These are phyloP conservation scores for Cynopterus sphinx DNA, from an alignment of 2,797 vertebrate species.

Conservation along the genomic window DNA sequence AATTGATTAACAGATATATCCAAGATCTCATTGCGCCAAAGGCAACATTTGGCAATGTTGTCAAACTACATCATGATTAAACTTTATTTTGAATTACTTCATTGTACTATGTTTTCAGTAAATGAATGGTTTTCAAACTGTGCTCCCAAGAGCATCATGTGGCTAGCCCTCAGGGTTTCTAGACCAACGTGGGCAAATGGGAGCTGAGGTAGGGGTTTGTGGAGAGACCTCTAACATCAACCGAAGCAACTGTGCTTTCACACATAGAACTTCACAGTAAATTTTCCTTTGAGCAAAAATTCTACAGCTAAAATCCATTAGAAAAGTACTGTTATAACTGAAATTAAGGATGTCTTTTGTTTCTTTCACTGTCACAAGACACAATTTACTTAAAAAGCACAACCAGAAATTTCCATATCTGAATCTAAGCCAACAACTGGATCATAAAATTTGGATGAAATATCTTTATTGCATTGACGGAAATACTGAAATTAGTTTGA, in stretches of 20 bases:
- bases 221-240: neutral
- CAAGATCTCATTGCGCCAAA: conserved; percentile 15
- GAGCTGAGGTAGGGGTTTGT: neutral
- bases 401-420: conserved; percentile 35
- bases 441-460: conserved; percentile 25
- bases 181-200: neutral
- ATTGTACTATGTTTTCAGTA: conserved; percentile 52
- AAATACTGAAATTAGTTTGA: conserved; percentile 42
- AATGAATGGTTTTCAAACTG: conserved; percentile 42
- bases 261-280: neutral
- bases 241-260: neutral
- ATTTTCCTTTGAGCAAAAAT: neutral
- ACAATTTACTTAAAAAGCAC: conserved; percentile 27
- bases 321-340: neutral
- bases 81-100: conserved; percentile 44
- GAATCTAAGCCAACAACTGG: neutral
- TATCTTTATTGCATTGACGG: neutral
- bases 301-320: neutral
- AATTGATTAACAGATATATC: conserved; percentile 9
- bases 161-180: neutral
- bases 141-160: neutral
- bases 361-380: neutral
- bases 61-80: conserved; percentile 15
- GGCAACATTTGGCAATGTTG: conserved; percentile 19
- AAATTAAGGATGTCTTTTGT: neutral